These are phyloP conservation scores for Anorthoa munda DNA, from an alignment of 2,888 invertebrate species.

Conservation along the genomic window DNA sequence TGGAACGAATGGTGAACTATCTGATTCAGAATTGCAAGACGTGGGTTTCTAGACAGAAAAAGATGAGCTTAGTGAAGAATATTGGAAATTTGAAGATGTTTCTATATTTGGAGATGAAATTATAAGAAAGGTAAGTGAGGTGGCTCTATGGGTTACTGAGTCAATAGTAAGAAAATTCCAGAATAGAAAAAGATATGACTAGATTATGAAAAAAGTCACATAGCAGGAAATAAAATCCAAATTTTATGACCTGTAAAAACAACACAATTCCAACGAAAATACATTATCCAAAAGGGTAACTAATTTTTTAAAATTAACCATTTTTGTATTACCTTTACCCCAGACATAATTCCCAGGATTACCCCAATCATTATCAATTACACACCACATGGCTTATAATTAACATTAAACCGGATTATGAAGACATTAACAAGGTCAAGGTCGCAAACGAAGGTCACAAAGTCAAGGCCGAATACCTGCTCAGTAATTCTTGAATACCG, in stretches of 20 bases:
- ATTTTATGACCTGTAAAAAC: not conserved
- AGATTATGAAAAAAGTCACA: not conserved
- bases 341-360: constrained; percentile 26
- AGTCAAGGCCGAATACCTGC: constrained; percentile 25
- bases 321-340: not conserved
- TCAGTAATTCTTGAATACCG: constrained; percentile 40
- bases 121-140: no score
- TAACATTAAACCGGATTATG: constrained; percentile 40
- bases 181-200: not conserved
- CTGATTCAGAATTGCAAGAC: not conserved
- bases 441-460: constrained; percentile 37
- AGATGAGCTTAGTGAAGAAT: no score
- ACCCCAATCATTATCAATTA: constrained; percentile 33
- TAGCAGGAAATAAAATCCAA: not conserved
- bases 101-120: no score
- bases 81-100: not conserved
- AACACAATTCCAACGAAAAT: not conserved
- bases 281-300: not conserved
- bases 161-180: not conserved
- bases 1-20: not conserved
- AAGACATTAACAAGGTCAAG: constrained; percentile 49
- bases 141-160: no score
- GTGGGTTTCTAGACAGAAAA: not conserved
- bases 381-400: constrained; percentile 35
- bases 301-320: not conserved